Evolutionary conservation across 2,113 vertebrate species (phyloP), one percentile per base, ranked within the genome.

Genomic region (Cacatua alba): DNA sequence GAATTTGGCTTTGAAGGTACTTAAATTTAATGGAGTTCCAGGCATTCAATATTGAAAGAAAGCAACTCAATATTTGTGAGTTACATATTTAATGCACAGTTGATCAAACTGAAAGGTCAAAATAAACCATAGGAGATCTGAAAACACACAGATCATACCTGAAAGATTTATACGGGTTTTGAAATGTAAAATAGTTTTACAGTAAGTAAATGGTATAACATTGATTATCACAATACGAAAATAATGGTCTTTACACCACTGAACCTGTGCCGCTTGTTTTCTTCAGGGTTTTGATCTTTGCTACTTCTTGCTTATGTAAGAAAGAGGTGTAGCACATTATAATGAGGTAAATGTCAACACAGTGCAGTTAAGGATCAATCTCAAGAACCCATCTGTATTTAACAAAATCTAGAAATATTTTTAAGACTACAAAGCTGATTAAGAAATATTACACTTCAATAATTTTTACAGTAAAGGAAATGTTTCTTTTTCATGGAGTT

Each of bases 171-270:
- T 53, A 24, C 11, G 3, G 10, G 10, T 64, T 87, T 68, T 41
- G 44, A 87, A 84, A 55, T n/a, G 9, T 49, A 33, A 63, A 89
- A 52, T 17, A 48, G 7, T 77, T 84, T 21, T 72, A 46, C 21
- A 26, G 4, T 48, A 76, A 35, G 3, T 41, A 59, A 91, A 68
- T 59, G 21, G 1, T 49, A 8, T 24, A 46, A 18, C 28, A 81
- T 9, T 63, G 23, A 5, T 75, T 83, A 63, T 18, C 86, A 6
- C 4, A 53, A 25, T 18, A 44, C 49, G 17, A 59, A 80, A 80
- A 16, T 8, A 0, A 41, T 24, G 3, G 16, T 65, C 28, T 76
- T 23, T 35, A 68, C n/a, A 63, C 2, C 28, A 16, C 2, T 53
- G 52, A 83, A 29, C 4, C 8, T 31, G 20, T 64, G 43, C 17